Evolutionary conservation across 2,113 vertebrate genomes (phyloP).

Genomic region (Bambusicola thoracicus): DNA sequence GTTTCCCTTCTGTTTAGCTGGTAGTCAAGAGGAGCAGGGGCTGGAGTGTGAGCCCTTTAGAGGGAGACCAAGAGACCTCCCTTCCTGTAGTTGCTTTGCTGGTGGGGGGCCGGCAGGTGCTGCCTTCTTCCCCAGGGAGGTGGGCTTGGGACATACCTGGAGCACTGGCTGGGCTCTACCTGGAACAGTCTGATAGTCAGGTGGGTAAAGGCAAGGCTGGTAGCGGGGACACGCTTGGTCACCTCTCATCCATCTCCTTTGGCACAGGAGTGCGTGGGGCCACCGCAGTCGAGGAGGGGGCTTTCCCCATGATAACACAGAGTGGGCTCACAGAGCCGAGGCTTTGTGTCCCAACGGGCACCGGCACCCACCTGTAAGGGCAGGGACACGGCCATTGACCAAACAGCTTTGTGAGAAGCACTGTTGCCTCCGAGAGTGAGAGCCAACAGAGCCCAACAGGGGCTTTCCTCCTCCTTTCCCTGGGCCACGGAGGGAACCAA

Average conservation of each 20-base stretch:
- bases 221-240: not conserved
- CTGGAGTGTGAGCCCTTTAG: slow-evolving; percentile 68
- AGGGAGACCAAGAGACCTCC: not conserved
- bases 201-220: not conserved
- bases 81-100: slow-evolving; percentile 52
- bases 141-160: slow-evolving; percentile 43
- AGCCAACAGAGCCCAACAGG: not conserved
- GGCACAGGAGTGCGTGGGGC: slow-evolving; percentile 55
- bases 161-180: not conserved
- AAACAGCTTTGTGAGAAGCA: not conserved
- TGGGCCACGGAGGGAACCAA: not conserved
- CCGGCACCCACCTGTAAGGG: not conserved
- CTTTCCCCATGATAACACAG: not conserved
- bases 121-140: slow-evolving; percentile 33
- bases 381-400: not conserved
- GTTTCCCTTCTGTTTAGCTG: slow-evolving; percentile 59
- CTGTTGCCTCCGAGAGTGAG: not conserved
- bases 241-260: slow-evolving; percentile 46
- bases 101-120: slow-evolving; percentile 39
- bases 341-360: slow-evolving; percentile 22
- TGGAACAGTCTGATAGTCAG: slow-evolving; percentile 16
- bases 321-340: slow-evolving; percentile 56
- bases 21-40: slow-evolving; percentile 57
- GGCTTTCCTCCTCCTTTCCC: not conserved
- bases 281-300: not conserved